Conservation (phyloP, 2,797 vertebrate genomes). For the Potorous gilbertii region DNA sequence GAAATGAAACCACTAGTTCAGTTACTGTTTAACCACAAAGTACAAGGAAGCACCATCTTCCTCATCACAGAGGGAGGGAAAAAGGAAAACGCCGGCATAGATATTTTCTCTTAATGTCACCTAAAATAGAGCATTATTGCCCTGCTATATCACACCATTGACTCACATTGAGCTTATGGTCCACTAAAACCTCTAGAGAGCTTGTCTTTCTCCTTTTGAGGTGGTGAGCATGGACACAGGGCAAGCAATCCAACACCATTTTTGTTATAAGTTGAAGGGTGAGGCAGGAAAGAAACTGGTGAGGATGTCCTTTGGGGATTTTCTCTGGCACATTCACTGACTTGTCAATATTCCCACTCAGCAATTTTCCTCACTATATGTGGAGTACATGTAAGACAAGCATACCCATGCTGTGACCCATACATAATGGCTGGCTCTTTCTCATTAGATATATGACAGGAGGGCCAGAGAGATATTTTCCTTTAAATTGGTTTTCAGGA, state of each 20-base stretch:
- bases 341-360: background rate
- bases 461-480: background rate
- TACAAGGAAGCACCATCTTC: background rate
- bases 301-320: background rate
- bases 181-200: background rate
- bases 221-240: background rate
- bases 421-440: background rate
- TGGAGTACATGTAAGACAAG: background rate
- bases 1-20: background rate
- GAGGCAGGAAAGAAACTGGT: background rate
- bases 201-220: background rate
- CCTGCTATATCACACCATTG: background rate
- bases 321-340: background rate
- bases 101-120: background rate
- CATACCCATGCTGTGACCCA: background rate
- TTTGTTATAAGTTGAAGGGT: conserved; percentile 53
- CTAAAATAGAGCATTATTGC: background rate
- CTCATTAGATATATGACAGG: background rate
- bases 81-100: background rate
- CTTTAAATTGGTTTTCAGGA: background rate
- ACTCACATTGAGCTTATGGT: background rate
- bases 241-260: conserved; percentile 47
- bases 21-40: background rate
- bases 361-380: background rate
- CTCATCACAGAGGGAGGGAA: background rate